These are phyloP conservation scores for Dendropsophus ebraccatus DNA, from an alignment of 2,113 vertebrate genomes.

Conservation along the genomic window DNA sequence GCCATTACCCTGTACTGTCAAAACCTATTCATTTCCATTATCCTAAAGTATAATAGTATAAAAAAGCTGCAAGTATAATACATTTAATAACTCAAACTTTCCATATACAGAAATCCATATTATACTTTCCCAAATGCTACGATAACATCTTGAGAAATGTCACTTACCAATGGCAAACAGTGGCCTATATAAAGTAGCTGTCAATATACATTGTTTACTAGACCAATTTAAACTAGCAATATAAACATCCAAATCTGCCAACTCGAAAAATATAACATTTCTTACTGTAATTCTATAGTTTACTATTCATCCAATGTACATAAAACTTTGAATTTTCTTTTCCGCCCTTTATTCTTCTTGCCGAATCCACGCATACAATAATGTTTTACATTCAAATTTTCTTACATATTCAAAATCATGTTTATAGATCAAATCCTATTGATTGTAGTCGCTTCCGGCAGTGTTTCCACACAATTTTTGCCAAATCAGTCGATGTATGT, in stretches of 20 bases:
- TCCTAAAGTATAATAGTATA: neutral
- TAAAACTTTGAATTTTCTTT: neutral
- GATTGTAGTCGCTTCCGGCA: conserved; percentile 16
- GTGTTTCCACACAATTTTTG: neutral
- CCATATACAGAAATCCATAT: neutral
- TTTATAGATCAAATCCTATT: conserved; percentile 28
- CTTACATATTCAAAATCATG: conserved; percentile 25
- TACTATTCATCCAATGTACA: neutral
- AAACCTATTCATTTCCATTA: conserved; percentile 74
- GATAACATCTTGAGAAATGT: neutral
- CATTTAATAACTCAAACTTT: neutral
- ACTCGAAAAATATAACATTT: neutral
- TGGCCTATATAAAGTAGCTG: neutral
- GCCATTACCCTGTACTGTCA: conserved; percentile 76
- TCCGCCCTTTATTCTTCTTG: neutral
- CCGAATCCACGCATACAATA: neutral
- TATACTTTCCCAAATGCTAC: neutral
- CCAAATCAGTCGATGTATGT: conserved; percentile 23
- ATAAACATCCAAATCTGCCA: too few relatives aligned
- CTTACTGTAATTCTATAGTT: too few relatives aligned
- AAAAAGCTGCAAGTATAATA: neutral
- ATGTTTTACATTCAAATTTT: neutral
- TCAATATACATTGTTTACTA: neutral
- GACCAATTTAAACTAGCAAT: neutral
- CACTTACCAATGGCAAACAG: neutral